These are phyloP conservation scores for Sylvietta virens DNA, from an alignment of 2,113 vertebrate species.

Conservation along the genomic window DNA sequence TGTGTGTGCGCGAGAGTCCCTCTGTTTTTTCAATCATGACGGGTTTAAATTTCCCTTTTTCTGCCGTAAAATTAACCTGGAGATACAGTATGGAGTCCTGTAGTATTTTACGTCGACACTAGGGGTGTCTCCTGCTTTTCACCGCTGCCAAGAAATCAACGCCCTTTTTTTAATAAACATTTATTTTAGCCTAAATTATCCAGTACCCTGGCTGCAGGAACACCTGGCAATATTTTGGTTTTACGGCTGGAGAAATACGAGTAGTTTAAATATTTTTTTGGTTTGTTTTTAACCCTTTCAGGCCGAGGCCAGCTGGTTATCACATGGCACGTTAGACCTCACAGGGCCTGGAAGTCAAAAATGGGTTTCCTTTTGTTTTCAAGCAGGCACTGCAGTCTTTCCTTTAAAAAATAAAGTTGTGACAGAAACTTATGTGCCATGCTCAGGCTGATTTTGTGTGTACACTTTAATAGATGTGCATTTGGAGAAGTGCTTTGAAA, in stretches of 20 bases:
- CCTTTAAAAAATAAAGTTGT: not conserved
- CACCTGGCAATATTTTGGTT: not conserved
- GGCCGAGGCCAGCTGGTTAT: not conserved
- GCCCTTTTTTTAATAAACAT: constrained; percentile 64
- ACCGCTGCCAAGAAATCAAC: constrained; percentile 70
- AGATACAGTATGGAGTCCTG: constrained; percentile 66
- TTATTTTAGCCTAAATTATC: constrained; percentile 52
- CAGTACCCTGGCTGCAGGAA: not conserved
- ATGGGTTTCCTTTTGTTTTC: not conserved
- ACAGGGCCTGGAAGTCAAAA: not conserved
- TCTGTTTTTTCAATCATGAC: constrained; percentile 34
- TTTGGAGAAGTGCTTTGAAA: not conserved
- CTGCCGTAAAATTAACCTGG: constrained; percentile 55
- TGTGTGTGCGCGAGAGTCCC: not conserved
- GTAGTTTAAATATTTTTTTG: not conserved
- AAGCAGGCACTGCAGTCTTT: not conserved
- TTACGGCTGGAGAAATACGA: not conserved
- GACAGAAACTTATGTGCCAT: not conserved
- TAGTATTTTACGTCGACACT: constrained; percentile 74
- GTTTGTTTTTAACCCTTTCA: not conserved
- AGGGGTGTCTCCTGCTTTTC: constrained; percentile 72
- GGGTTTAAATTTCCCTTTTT: constrained; percentile 61
- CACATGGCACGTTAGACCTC: not conserved
- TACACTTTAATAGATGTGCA: not conserved
- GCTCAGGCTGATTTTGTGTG: not conserved